phyloP scores from a whole-genome alignment of 1,140 invertebrate species.

The Calliphora vicina region DNA sequence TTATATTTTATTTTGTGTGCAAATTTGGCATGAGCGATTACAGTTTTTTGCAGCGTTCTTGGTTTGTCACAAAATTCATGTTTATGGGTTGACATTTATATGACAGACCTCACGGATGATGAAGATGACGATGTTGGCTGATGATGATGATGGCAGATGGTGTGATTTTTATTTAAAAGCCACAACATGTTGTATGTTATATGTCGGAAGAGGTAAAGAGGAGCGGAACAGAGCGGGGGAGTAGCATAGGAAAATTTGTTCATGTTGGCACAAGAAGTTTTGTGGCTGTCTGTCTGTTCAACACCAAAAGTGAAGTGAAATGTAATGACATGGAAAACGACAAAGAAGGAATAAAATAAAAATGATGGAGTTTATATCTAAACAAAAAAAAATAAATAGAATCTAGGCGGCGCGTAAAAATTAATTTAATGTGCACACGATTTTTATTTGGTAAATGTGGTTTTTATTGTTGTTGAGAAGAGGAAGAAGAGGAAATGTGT shows the following conservation, averaged over 20 bases:
- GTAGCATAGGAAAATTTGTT: background rate
- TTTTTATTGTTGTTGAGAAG: background rate
- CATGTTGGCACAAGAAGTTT: background rate
- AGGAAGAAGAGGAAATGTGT: too few relatives aligned
- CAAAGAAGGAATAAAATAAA: background rate
- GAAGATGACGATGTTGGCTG: background rate
- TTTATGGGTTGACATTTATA: background rate
- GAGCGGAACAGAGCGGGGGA: too few relatives aligned
- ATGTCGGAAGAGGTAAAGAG: background rate
- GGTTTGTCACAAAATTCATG: background rate
- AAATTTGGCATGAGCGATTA: too few relatives aligned
- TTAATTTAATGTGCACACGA: background rate
- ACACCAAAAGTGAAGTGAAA: too few relatives aligned
- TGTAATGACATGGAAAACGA: too few relatives aligned
- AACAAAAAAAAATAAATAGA: background rate
- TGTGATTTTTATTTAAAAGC: background rate
- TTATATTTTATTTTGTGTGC: background rate
- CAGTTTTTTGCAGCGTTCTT: background rate
- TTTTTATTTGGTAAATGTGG: background rate
- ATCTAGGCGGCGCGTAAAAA: background rate
- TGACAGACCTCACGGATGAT: background rate
- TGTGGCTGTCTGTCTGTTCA: background rate
- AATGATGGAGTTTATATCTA: background rate
- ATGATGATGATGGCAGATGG: background rate
- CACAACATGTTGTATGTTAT: background rate